Percentiles rank a stretch among this genome's conserved stretches.
Conservation (phyloP, 2,113 vertebrate genomes). For the Grus americana region DNA sequence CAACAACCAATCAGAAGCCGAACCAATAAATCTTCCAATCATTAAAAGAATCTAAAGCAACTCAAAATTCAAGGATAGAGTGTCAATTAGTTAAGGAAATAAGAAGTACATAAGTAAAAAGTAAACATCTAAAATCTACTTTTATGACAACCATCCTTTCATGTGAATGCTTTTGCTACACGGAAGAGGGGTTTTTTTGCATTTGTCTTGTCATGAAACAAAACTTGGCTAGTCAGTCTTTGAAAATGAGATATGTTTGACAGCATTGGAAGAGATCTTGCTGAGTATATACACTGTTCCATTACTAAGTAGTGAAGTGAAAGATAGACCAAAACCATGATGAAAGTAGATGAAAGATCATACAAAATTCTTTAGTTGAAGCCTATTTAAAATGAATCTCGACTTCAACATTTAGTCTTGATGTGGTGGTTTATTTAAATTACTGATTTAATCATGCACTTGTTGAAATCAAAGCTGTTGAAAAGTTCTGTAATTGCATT, state of each 20-base stretch:
- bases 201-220: background rate
- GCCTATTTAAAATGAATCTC: background rate
- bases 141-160: background rate
- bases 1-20: background rate
- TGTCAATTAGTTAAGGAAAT: background rate
- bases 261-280: background rate
- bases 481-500: background rate
- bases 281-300: background rate
- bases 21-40: background rate
- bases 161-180: background rate
- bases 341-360: background rate
- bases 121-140: background rate
- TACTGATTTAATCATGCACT: background rate
- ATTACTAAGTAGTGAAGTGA: background rate
- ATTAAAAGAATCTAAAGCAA: background rate
- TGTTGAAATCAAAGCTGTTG: constrained; percentile 31
- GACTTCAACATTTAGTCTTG: background rate
- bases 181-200: background rate
- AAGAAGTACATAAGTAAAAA: background rate
- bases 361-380: background rate
- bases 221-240: background rate
- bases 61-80: background rate
- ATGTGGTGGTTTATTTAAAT: background rate
- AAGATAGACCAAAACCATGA: background rate
- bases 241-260: background rate